phyloP scores from a whole-genome alignment of 1,140 invertebrate genomes.

The Drosophila nigrodunni region DNA sequence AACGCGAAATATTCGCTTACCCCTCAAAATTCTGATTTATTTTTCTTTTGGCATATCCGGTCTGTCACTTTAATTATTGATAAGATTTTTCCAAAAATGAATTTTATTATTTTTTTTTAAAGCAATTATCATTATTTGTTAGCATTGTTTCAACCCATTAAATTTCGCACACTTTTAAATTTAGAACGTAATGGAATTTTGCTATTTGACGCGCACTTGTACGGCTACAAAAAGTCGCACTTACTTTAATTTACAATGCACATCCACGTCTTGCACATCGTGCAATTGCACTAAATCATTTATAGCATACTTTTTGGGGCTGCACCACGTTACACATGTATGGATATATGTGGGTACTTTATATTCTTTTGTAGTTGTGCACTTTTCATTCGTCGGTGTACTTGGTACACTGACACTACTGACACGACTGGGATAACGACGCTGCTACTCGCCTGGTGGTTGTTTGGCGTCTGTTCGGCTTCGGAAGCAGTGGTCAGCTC shows the following conservation, averaged over 20 bases:
- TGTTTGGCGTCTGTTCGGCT: conserved; percentile 59
- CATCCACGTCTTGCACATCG: conserved; percentile 47
- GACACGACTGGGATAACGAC: conserved; percentile 24
- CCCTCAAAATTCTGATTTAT: conserved; percentile 49
- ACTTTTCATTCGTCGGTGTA: conserved; percentile 36
- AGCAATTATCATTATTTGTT: conserved; percentile 2
- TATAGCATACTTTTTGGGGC: conserved; percentile 56
- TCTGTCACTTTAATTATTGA: conserved; percentile 15
- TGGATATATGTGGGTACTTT: conserved; percentile 25
- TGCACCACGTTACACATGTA: conserved; percentile 21
- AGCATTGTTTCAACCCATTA: conserved; percentile 9
- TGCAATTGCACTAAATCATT: conserved; percentile 60
- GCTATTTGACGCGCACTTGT: conserved; percentile 56
- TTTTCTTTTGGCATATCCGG: conserved; percentile 32
- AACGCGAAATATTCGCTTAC: conserved; percentile 30
- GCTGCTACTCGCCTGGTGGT: conserved; percentile 64
- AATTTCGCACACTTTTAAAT: conserved; percentile 32
- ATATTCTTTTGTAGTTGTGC: conserved; percentile 30
- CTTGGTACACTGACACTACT: conserved; percentile 34
- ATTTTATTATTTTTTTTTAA: background rate
- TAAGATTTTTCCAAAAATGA: conserved; percentile 5
- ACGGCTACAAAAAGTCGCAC: conserved; percentile 36
- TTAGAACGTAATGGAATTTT: conserved; percentile 66
- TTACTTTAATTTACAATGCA: conserved; percentile 47
- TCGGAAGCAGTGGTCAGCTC: conserved; percentile 5